Conservation (phyloP, 2,888 invertebrate species). For the Pantelozetes paolii region DNA sequence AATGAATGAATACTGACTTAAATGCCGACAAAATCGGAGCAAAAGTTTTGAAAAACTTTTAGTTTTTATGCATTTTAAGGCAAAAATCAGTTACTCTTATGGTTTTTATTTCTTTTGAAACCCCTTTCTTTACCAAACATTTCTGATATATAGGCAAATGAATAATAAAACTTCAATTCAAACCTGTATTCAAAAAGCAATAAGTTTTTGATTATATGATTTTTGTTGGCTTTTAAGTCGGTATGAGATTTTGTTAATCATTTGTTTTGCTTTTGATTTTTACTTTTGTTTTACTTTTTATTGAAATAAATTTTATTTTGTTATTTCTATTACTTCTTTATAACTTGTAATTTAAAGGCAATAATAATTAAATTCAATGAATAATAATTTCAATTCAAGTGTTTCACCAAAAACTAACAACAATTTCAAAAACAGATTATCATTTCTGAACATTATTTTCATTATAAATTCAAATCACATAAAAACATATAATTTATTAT, state of each 20-base stretch:
- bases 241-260: neutral
- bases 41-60: neutral
- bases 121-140: neutral
- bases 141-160: neutral
- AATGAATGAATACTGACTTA: conserved; percentile 7
- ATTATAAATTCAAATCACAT: conserved; percentile 2
- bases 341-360: conserved; percentile 28
- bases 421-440: too few species aligned
- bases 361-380: conserved; percentile 26
- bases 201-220: neutral
- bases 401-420: neutral
- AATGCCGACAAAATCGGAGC: conserved; percentile 3
- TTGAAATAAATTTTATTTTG: conserved; percentile 20
- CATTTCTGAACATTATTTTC: too few species aligned
- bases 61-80: neutral
- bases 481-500: neutral
- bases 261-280: neutral
- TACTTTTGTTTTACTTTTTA: neutral
- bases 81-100: neutral
- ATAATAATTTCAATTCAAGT: neutral
- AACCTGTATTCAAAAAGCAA: conserved; percentile 18
- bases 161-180: neutral
- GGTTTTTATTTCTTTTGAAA: neutral
- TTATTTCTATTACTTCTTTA: conserved; percentile 21
- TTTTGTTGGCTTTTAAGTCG: neutral